These are phyloP conservation scores for Danio choprae DNA, from an alignment of 2,797 vertebrate species.

Conservation along the genomic window DNA sequence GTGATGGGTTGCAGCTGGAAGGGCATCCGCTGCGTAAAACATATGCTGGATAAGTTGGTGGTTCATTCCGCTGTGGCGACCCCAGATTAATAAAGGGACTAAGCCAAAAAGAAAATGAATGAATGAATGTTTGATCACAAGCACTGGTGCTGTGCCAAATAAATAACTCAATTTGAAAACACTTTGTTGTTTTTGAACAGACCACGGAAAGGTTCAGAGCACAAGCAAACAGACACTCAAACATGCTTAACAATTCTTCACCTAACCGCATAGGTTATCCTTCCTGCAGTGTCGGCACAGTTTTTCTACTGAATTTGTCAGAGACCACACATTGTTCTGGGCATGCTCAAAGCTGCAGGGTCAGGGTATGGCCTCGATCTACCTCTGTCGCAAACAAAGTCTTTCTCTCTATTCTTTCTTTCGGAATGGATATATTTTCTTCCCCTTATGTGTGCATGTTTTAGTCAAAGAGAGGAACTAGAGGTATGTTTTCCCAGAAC, in stretches of 20 bases:
- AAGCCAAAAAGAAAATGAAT: too few relatives aligned
- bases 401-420: conserved; percentile 39
- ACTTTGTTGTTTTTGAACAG: neutral
- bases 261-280: conserved; percentile 13
- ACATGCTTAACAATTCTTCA: neutral
- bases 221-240: neutral
- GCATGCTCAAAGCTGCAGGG: conserved; percentile 18
- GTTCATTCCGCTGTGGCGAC: too few relatives aligned
- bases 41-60: too few relatives aligned
- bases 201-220: neutral
- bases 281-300: neutral
- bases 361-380: conserved; percentile 21
- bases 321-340: conserved; percentile 37
- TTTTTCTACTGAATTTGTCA: conserved; percentile 44
- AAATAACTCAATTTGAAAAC: neutral
- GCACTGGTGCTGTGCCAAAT: neutral
- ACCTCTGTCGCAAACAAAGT: conserved; percentile 41
- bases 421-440: conserved; percentile 38
- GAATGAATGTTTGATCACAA: neutral
- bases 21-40: too few relatives aligned
- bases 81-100: too few relatives aligned
- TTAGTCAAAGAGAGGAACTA: conserved; percentile 54
- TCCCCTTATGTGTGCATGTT: conserved; percentile 42
- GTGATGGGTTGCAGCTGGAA: too few relatives aligned
- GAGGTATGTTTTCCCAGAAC: conserved; percentile 53